Percentiles rank a stretch among this genome's conserved stretches.
These are phyloP conservation scores for Leptarthrus brevirostris DNA, from an alignment of 2,888 invertebrate genomes.

Conservation along the genomic window DNA sequence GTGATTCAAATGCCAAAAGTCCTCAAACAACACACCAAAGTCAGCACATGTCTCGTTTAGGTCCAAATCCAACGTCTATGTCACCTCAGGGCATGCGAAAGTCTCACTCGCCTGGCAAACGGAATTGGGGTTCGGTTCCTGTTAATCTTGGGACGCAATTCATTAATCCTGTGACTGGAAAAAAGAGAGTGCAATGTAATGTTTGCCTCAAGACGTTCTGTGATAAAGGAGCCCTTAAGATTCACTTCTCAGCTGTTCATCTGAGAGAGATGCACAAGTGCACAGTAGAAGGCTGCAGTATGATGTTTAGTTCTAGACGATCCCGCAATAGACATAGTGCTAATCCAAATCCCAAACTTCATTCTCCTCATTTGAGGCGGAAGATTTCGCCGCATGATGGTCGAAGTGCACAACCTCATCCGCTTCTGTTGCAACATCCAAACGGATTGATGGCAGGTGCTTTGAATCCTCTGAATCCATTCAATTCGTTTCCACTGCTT, in stretches of 20 bases:
- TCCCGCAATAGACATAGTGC: slow-evolving; percentile 97
- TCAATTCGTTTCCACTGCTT: slow-evolving; percentile 81
- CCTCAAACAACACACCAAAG: slow-evolving; percentile 58
- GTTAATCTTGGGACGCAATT: slow-evolving; percentile 88
- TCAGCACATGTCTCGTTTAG: slow-evolving; percentile 54
- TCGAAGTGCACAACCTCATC: slow-evolving; percentile 87
- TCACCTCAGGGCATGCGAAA: slow-evolving; percentile 58
- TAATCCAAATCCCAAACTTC: slow-evolving; percentile 97
- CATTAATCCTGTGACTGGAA: slow-evolving; percentile 92
- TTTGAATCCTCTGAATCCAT: slow-evolving; percentile 79
- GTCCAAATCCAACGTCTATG: slow-evolving; percentile 48
- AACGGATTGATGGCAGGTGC: slow-evolving; percentile 70
- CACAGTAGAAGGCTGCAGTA: slow-evolving; percentile 97
- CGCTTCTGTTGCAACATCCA: slow-evolving; percentile 79
- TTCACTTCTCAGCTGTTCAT: slow-evolving; percentile 99
- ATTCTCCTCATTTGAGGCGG: slow-evolving; percentile 91
- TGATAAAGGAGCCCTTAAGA: slow-evolving; percentile 99
- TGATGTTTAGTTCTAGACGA: slow-evolving; percentile 98
- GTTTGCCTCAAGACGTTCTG: slow-evolving; percentile 99
- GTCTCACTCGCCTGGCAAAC: slow-evolving; percentile 72
- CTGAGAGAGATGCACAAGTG: slow-evolving; percentile 99
- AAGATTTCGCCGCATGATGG: slow-evolving; percentile 96
- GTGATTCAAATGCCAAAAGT: slow-evolving; percentile 64
- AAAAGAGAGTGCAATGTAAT: slow-evolving; percentile 97
- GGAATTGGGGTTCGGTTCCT: slow-evolving; percentile 84